Evolutionary conservation across 37 sponge, comb jelly and placozoan species (phyloP), one percentile per base, ranked within the genome.

Genomic region (Agelas oroides): DNA sequence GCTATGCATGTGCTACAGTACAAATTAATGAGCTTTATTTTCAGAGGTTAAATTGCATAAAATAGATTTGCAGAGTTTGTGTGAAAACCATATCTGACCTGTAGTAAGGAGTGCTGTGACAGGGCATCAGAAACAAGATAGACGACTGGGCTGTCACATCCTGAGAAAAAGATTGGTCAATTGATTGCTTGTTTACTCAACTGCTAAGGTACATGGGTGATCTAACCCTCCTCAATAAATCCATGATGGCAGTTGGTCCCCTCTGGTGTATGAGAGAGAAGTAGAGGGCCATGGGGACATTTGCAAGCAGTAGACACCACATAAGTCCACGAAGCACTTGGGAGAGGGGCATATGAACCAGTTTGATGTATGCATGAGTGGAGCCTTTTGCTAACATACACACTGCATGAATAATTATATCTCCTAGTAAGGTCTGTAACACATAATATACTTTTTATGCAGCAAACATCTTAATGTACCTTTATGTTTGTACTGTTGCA

Each of bases 91-190:
- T 12, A 3, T 13, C 74, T 59, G 30, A 93, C 93, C 92, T 89
- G 68, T 95, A 91, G 59, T 78, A 85, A 33, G 96, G 96, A 30
- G 96, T 89, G 17, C 88, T 74, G 83, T 96, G 94, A 79, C 96
- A 96, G 31, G 93, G 93, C 82, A 92, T 81, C 32, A 96, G 89
- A 59, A 96, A 96, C 53, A 93, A 71, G 5, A 94, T 89, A 28
- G 84, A 89, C 2, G 91, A 86, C 24, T 60, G 63, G 11, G 31
- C 28, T 65, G 58, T 28, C 2, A 89, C 61, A 57, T 78, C 79
- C 90, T 89, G 30, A 5, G 39, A 23, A 14, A 63, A 28, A 70
- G 25, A 68, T 25, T 11, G 24, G 62, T 2, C 33, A 6, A 36
- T 3, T 32, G 46, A n/a, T n/a, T n/a, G n/a, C n/a, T n/a, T n/a